Evolutionary conservation across 2,113 vertebrate species (phyloP).

Genomic region (Thalassarche chlororhynchos): DNA sequence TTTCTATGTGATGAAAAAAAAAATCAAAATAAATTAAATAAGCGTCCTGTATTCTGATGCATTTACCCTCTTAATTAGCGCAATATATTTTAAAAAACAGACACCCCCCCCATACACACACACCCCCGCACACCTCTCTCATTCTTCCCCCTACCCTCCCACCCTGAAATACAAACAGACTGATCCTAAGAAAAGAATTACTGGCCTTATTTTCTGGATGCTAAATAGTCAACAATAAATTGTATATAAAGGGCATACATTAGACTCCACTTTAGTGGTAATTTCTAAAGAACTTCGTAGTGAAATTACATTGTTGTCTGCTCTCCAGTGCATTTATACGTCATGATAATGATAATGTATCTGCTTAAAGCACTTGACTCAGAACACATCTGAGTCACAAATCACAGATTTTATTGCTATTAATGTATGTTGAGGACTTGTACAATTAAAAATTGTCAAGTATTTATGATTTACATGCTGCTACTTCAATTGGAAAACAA

Average conservation of each 20-base stretch:
- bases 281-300: slow-evolving; percentile 52
- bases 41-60: not conserved
- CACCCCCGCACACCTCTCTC: too few species aligned
- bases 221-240: slow-evolving; percentile 32
- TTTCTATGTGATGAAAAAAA: not conserved
- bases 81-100: not conserved
- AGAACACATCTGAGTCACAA: slow-evolving; percentile 59
- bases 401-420: slow-evolving; percentile 56
- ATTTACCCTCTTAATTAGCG: not conserved
- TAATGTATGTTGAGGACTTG: slow-evolving; percentile 33
- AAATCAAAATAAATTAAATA: not conserved
- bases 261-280: slow-evolving; percentile 26
- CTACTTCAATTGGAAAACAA: slow-evolving; percentile 31
- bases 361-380: slow-evolving; percentile 70
- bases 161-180: not conserved
- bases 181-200: not conserved
- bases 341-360: slow-evolving; percentile 62
- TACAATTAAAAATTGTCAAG: slow-evolving; percentile 62
- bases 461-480: slow-evolving; percentile 42
- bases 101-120: not conserved
- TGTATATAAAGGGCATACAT: slow-evolving; percentile 2
- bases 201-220: slow-evolving; percentile 28
- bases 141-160: too few species aligned
- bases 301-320: slow-evolving; percentile 62
- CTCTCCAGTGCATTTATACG: slow-evolving; percentile 61